Evolutionary conservation across 2,888 invertebrate genomes (phyloP).

Genomic region (Pseudococcus longispinus): DNA sequence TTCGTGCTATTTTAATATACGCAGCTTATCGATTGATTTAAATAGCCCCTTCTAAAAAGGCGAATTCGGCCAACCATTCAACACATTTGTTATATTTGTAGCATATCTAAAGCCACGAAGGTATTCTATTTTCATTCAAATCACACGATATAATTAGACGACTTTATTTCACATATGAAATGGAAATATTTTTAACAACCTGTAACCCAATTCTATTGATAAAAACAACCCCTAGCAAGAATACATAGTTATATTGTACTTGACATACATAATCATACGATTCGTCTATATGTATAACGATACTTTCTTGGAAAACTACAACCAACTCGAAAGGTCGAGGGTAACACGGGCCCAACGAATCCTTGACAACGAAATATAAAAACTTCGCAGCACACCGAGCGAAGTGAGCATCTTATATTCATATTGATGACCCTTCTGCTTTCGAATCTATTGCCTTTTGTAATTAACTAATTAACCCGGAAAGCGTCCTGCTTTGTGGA

Average conservation of each 20-base stretch:
- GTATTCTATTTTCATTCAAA: not conserved
- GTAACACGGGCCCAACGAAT: not conserved
- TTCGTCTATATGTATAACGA: not conserved
- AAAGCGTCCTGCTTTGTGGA: conserved; percentile 15
- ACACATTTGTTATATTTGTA: not conserved
- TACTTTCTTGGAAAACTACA: conserved; percentile 1
- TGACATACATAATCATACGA: not conserved
- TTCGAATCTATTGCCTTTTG: not conserved
- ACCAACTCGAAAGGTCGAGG: not conserved
- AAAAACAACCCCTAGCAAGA: not conserved
- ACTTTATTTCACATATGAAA: not conserved
- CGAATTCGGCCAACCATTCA: not conserved
- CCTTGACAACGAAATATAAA: not conserved
- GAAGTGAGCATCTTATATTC: conserved; percentile 12
- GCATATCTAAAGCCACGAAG: not conserved
- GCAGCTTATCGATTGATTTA: not conserved
- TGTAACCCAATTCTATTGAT: not conserved
- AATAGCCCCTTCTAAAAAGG: not conserved
- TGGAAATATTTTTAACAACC: not conserved
- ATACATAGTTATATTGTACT: not conserved
- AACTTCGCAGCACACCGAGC: not conserved
- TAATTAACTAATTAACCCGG: conserved; percentile 22
- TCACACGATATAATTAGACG: not conserved
- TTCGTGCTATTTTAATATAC: no score
- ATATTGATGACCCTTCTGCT: conserved; percentile 24